Conservation (phyloP, 2,797 vertebrate genomes). For the Numenius phaeopus region DNA sequence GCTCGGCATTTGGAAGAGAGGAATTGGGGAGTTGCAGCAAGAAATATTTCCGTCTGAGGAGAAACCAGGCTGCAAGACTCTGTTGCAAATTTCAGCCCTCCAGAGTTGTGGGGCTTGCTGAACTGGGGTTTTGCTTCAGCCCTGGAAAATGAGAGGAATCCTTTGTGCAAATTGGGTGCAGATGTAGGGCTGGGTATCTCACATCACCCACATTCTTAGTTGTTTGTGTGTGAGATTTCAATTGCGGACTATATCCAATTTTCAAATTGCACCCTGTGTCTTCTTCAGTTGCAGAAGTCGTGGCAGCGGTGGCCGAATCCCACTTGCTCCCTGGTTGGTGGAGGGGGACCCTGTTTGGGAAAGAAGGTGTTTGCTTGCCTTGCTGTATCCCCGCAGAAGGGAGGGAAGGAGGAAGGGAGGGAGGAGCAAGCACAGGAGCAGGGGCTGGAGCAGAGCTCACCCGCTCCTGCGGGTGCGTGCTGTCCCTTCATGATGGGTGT, state of each 20-base stretch:
- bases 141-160: constrained; percentile 42
- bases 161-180: constrained; percentile 49
- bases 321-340: not conserved
- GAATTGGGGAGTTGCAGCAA: not conserved
- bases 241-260: not conserved
- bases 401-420: not conserved
- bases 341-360: not conserved
- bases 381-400: not conserved
- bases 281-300: not conserved
- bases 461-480: rapidly evolving
- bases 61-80: not conserved
- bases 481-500: not conserved
- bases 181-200: constrained; percentile 8
- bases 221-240: not conserved
- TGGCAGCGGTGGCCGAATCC: not conserved
- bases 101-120: not conserved
- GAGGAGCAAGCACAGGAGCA: rapidly evolving
- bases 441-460: not conserved
- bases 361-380: not conserved
- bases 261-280: not conserved
- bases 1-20: not conserved
- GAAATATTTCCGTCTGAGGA: not conserved
- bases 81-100: not conserved
- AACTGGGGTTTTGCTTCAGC: constrained; percentile 38
- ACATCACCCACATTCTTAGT: constrained; percentile 31